Conservation (phyloP, 2,797 vertebrate genomes). For the Sebastes itinus region DNA sequence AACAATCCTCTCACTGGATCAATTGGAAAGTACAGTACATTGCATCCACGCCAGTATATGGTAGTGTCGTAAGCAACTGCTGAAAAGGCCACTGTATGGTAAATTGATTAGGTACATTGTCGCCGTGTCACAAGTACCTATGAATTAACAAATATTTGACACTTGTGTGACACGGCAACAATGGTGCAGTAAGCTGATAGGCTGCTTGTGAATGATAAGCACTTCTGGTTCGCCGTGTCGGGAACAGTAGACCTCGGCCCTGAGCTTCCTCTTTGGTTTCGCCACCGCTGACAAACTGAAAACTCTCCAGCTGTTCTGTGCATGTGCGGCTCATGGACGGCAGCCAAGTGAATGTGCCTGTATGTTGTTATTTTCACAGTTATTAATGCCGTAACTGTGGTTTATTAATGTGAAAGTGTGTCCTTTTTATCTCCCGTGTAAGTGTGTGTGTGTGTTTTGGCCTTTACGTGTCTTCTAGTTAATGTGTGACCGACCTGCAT, state of each 20-base stretch:
- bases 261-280: conserved; percentile 67
- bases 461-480: conserved; percentile 23
- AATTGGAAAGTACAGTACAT: not conserved
- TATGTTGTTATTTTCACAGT: conserved; percentile 1
- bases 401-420: not conserved
- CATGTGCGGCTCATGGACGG: conserved; percentile 7
- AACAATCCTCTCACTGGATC: not conserved
- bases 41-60: not conserved
- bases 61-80: not conserved
- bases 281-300: conserved; percentile 46
- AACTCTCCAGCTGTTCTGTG: conserved; percentile 52
- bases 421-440: not conserved
- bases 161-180: conserved; percentile 63
- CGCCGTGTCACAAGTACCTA: not conserved
- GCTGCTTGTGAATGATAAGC: conserved; percentile 47
- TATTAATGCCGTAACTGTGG: not conserved
- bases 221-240: conserved; percentile 53
- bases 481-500: conserved; percentile 3
- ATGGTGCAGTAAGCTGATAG: conserved; percentile 60
- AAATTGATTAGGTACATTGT: conserved; percentile 42
- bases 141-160: conserved; percentile 20
- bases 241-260: conserved; percentile 48
- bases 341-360: conserved; percentile 1
- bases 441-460: conserved; percentile 1
- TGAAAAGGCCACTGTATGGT: conserved; percentile 23